Base-by-base conservation (phyloP, 2,888 invertebrate genomes). In the Tortricodes alternella region DNA sequence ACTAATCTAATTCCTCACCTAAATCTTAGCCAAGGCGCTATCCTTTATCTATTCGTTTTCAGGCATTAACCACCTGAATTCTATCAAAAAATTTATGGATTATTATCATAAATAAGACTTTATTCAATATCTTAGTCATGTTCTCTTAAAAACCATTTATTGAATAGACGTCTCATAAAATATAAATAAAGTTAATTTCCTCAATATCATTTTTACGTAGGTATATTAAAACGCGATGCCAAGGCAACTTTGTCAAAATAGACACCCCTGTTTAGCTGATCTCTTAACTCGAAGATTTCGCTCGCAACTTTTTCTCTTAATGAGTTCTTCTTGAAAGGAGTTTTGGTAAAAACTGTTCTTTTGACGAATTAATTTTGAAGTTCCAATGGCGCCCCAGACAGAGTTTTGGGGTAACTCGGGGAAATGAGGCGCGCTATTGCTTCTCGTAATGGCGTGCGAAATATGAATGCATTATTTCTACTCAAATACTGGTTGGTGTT, bases 321-420 rank as follows among this genome's bases (percentile, higher is more conserved):
- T 66, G 65, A 66, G 63, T 67, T 69, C 64, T 60, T 59, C 56
- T 53, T 52, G 39, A 64, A 64, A 50, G 52, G 60, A 64, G 65
- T 67, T 71, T 53, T 15, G 29, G 34, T 52, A 59, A 55, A 67
- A 71, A 70, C 60, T 66, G 65, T 60, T 73, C 65, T 71, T 73
- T 66, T 65, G 67, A 73, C 62, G 67, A 71, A 71, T 70, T 71
- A 67, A 73, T 72, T 68, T 68, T 56, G 63, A 70, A 71, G 63
- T 70, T 66, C 41, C 53, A 65, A 64, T 67, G 62, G 58, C 53
- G 59, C 67, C 66, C 63, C 52, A 61, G 62, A 61, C 53, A 62
- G 66, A 63, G 55, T 67, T 66, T 66, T 62, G 55, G 55, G 57
- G 61, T 55, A 64, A 65, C 46, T 37, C 59, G 48, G 48, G 43